A percentile compares a stretch with the other conserved stretches of the same genome.
Conservation (phyloP, 1,140 invertebrate species). For the Diachasmimorpha longicaudata region DNA sequence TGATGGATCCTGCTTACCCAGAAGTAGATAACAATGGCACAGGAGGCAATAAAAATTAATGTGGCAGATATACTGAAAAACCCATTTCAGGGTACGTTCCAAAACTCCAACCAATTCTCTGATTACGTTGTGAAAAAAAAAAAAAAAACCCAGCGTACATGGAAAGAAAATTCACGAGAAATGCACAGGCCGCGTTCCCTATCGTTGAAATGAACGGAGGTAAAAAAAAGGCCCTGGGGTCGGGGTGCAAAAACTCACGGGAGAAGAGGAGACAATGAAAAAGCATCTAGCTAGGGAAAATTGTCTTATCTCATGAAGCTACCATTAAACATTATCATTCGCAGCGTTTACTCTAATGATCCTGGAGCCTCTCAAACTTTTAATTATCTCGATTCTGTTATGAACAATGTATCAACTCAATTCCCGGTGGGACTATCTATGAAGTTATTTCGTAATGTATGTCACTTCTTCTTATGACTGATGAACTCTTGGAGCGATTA, state of each 20-base stretch:
- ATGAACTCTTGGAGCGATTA: not conserved
- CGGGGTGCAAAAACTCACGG: not conserved
- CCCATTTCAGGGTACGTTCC: not conserved
- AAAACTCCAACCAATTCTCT: slow-evolving; percentile 2
- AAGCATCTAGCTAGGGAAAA: slow-evolving; percentile 2
- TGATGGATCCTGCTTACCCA: slow-evolving; percentile 10
- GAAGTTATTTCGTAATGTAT: not conserved
- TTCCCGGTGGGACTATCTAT: not conserved
- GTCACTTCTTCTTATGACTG: not conserved
- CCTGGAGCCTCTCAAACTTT: not conserved
- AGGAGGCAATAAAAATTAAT: slow-evolving; percentile 47
- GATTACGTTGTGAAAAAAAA: slow-evolving; percentile 22
- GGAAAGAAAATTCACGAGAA: slow-evolving; percentile 5
- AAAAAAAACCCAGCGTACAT: not conserved
- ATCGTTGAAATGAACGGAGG: not conserved
- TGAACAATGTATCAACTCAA: not conserved
- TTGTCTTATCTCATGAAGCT: slow-evolving; percentile 2
- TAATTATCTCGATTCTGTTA: not conserved
- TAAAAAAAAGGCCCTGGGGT: not conserved
- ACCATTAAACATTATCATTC: slow-evolving; percentile 6
- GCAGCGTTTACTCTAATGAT: not conserved
- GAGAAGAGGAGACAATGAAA: not conserved
- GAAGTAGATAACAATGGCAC: slow-evolving; percentile 33
- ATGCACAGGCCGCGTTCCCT: slow-evolving; percentile 5
- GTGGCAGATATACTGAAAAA: slow-evolving; percentile 17